Percentiles rank a stretch among this genome's conserved stretches.
phyloP scores from a whole-genome alignment of 2,113 vertebrate species.

The Rhinogobius similis region DNA sequence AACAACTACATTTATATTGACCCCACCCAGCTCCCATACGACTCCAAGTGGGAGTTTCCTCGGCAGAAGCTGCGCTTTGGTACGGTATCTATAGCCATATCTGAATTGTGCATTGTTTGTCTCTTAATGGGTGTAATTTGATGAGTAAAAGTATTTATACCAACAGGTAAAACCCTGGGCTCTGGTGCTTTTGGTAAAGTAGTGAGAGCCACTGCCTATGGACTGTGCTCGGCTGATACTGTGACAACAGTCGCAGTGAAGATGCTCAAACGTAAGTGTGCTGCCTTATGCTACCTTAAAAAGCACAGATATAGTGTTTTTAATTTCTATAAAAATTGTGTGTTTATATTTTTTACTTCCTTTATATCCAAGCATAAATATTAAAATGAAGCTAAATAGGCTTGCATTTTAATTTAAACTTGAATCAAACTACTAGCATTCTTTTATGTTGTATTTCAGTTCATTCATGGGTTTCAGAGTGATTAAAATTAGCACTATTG shows the following conservation, averaged over 20 bases:
- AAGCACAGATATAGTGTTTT: neutral
- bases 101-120: neutral
- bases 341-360: neutral
- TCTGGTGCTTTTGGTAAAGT: slow-evolving; percentile 97
- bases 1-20: slow-evolving; percentile 95
- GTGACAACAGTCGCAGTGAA: slow-evolving; percentile 94
- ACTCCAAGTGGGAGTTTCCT: slow-evolving; percentile 94
- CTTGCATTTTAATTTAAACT: no score
- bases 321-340: neutral
- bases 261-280: slow-evolving; percentile 93
- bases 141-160: slow-evolving; percentile 7
- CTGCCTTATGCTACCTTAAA: neutral
- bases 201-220: slow-evolving; percentile 93
- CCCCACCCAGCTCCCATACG: slow-evolving; percentile 93
- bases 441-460: no score
- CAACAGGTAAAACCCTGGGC: slow-evolving; percentile 90
- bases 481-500: no score
- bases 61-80: slow-evolving; percentile 93
- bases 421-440: no score
- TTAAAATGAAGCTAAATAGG: no score
- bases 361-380: no score
- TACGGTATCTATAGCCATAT: slow-evolving; percentile 53
- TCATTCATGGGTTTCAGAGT: no score
- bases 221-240: slow-evolving; percentile 87
- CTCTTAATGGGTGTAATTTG: neutral